A percentile compares a stretch with the other conserved stretches of the same genome.
phyloP scores from a whole-genome alignment of 2,797 vertebrate species.

The Liasis olivaceus region DNA sequence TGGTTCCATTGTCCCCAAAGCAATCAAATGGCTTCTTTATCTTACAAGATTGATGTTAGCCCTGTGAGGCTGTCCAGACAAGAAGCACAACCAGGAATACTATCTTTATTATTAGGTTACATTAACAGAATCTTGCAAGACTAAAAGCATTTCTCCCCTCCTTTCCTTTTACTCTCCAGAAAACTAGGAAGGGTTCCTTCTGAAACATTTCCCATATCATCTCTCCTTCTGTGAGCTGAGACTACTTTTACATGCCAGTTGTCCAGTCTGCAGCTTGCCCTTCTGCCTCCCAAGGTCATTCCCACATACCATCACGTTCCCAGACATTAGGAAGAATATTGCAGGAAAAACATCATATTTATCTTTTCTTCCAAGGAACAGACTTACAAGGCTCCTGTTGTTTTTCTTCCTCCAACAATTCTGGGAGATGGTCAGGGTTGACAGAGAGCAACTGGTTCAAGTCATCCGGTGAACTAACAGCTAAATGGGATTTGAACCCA shows the following conservation, averaged over 20 bases:
- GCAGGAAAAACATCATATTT: not conserved
- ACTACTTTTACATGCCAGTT: not conserved
- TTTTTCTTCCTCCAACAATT: not conserved
- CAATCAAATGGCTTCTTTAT: not conserved
- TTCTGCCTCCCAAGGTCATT: not conserved
- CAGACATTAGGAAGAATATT: not conserved
- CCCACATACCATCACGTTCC: not conserved
- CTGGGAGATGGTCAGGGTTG: not conserved
- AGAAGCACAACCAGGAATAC: not conserved
- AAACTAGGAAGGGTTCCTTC: not conserved
- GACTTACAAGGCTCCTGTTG: not conserved
- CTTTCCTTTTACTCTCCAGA: not conserved
- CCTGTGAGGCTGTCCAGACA: not conserved
- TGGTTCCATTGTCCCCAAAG: not conserved
- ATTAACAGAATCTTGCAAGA: not conserved
- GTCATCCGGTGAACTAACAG: not conserved
- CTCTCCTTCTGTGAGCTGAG: not conserved
- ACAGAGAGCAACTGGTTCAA: not conserved
- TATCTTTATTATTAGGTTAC: not conserved
- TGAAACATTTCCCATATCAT: not conserved
- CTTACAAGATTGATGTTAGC: not conserved
- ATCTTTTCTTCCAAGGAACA: not conserved
- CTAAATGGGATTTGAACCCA: not conserved
- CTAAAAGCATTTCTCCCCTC: not conserved
- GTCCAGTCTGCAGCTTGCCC: not conserved